Evolutionary conservation across 2,113 vertebrate genomes (phyloP), one percentile per base, ranked within the genome.

Genomic region (Pseudopodoces humilis): DNA sequence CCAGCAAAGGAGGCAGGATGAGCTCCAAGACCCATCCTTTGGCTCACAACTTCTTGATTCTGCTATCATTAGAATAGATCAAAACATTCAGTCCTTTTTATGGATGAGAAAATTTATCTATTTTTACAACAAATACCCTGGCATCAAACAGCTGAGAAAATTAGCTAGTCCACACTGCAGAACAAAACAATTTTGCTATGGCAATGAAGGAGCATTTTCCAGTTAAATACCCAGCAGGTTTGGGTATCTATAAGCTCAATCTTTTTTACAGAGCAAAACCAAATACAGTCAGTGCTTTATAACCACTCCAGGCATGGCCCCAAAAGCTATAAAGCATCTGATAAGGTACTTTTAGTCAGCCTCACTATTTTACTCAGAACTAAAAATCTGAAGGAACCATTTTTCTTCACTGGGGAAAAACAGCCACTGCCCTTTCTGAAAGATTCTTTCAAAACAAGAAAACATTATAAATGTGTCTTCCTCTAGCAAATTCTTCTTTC

Each of bases 131-230:
- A 79, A 64, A 70, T 43, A 71, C 44, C 50, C n/a, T 71, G 53
- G 88, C 53, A 78, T 46, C 90, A 86, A 88, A 83, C 33, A 39
- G 30, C 70, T 92, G 82, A 93, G 84, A 93, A 93, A 92, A 93
- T 88, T 11, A 83, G 53, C 44, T 72, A 46, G 53, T 33, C 92
- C 86, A 86, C 37, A 44, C 49, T 64, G 83, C 67, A 91, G 76
- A 88, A 75, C 39, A 88, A 74, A 93, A 65, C 71, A 56, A 74
- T 75, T 72, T 31, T 65, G 41, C 35, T 24, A 30, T 2, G 47
- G 67, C 65, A 92, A 39, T 37, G 89, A 88, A 85, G 23, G 9
- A 90, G 49, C 9, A 52, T 70, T 88, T 78, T 79, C 55, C 58
- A 79, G 44, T 60, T 69, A 86, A 76, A 88, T 11, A 88, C 6